A percentile compares a stretch with the other conserved stretches of the same genome.
phyloP scores from a whole-genome alignment of 2,797 vertebrate genomes.

The Anas acuta region DNA sequence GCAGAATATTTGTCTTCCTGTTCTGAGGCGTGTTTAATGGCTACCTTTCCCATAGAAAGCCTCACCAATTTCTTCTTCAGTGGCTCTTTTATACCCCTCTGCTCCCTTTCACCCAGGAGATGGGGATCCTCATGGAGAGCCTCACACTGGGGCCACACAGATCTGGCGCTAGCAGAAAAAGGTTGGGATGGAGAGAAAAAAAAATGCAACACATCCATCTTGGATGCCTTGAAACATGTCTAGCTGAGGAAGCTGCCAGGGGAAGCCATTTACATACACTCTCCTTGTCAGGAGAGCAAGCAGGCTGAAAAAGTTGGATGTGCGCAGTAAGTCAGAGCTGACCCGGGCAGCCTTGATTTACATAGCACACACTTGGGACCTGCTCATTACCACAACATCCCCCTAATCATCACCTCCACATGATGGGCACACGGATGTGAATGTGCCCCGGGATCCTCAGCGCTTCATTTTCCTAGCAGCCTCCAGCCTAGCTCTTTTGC shows the following conservation, averaged over 20 bases:
- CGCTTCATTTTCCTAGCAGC: background rate
- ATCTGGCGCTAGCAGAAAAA: background rate
- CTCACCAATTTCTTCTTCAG: background rate
- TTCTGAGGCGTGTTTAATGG: background rate
- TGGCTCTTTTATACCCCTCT: background rate
- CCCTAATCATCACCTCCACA: slow-evolving; percentile 61
- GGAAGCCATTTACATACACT: slow-evolving; percentile 12
- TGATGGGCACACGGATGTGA: slow-evolving; percentile 1
- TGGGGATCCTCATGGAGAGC: background rate
- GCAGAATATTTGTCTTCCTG: background rate
- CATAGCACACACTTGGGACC: slow-evolving; percentile 47
- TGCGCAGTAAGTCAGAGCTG: slow-evolving; percentile 7
- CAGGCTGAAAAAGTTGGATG: slow-evolving; percentile 56
- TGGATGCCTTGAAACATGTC: background rate
- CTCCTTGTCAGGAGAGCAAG: slow-evolving; percentile 53
- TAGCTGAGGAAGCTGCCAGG: background rate
- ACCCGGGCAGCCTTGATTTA: slow-evolving; percentile 56
- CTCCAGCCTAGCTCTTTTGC: background rate
- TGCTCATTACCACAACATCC: slow-evolving; percentile 62
- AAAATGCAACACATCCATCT: background rate
- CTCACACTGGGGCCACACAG: rapidly evolving
- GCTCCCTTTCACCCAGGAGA: rapidly evolving
- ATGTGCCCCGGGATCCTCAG: background rate
- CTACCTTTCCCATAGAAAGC: background rate
- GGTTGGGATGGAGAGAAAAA: background rate